Evolutionary conservation across 1,140 invertebrate species (phyloP), one percentile per base, ranked within the genome.

Genomic region (Drosophila trapezifrons): DNA sequence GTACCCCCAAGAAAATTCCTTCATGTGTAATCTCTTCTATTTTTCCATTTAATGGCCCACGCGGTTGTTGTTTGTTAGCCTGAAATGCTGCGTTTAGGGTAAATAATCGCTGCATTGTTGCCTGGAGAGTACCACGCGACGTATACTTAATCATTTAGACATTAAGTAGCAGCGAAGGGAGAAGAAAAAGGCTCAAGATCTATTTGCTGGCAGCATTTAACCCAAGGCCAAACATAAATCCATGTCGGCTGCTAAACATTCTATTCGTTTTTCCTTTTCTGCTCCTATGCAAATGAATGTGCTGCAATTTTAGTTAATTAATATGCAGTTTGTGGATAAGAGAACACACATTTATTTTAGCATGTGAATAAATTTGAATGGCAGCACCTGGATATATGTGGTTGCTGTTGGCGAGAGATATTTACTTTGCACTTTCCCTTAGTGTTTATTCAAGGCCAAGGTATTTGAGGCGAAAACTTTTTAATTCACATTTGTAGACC

Each of bases 121-220:
- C 62, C 70, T 55, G 64, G 58, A 42, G 9, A 45, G 75, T 70
- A 58, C 55, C 80, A 78, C 67, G 67, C 79, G 51, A 52, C 64
- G 76, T 83, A 66, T 89, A 83, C 80, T 87, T 89, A 87, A 87
- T 87, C 84, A 80, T 79, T 66, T 58, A 57, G 64, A 87, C 84
- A 80, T 80, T 87, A 89, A 83, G 76, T 80, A 56, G 66, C 83
- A 71, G 54, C 60, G 63, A 45, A 65, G 51, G 35, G 25, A 54
- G 46, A 29, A 42, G 63, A 59, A 47, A 55, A 47, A n/a, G 55
- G n/a, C 17, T 10, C 43, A 65, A 76, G 51, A 71, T 78, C 59
- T 64, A 59, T 63, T 70, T 38, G 40, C 57, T 64, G 35, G 70
- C 70, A 75, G 59, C 59, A 72, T 66, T 80, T 77, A 80, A 60